Conservation (phyloP, 1,140 invertebrate genomes). For the Temnothorax nylanderi region DNA sequence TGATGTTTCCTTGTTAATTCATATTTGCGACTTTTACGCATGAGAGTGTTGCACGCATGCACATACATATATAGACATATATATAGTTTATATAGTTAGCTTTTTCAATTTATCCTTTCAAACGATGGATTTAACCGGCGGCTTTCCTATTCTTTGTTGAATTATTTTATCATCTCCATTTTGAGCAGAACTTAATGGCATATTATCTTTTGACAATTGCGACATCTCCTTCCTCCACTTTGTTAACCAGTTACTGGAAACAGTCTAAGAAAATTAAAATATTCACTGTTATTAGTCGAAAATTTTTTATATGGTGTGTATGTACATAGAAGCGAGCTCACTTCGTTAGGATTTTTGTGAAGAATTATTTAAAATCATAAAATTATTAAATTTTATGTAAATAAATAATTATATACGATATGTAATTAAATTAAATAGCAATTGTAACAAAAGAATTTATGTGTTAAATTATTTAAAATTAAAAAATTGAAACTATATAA, state of each 20-base stretch:
- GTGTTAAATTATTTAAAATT: no score
- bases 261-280: slow-evolving; percentile 24
- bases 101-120: background rate
- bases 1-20: no score
- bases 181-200: background rate
- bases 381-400: background rate
- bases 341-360: background rate
- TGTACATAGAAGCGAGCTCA: background rate
- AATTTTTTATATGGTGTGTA: background rate
- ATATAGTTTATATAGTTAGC: no score
- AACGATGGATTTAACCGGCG: background rate
- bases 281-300: background rate
- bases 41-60: no score
- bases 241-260: slow-evolving; percentile 55
- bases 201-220: background rate
- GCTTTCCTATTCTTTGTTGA: slow-evolving; percentile 23
- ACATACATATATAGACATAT: no score
- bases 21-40: no score
- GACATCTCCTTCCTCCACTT: slow-evolving; percentile 64
- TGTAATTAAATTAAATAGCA: background rate
- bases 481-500: no score
- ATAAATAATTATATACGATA: background rate
- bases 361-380: background rate
- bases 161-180: background rate
- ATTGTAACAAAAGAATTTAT: no score